phyloP scores from a whole-genome alignment of 2,888 invertebrate species.

The Tenthredo amoena region DNA sequence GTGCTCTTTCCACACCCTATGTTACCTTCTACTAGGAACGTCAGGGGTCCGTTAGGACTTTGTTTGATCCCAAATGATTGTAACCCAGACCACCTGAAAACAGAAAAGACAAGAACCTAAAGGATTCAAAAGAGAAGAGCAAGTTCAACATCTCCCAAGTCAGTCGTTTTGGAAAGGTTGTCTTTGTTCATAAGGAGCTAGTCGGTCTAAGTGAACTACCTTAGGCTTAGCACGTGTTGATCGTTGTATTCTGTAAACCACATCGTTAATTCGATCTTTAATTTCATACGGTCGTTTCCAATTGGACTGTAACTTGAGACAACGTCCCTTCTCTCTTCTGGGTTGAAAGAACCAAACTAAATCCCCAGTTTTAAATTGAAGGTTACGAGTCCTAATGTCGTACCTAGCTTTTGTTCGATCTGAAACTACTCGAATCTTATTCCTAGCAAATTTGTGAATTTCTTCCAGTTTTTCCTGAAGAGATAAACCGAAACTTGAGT shows the following conservation, averaged over 20 bases:
- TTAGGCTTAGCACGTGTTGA: not conserved
- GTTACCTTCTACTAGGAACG: conserved; percentile 6
- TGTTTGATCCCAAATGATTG: not conserved
- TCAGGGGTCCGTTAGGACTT: not conserved
- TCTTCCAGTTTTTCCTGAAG: too few relatives aligned
- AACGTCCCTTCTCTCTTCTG: too few relatives aligned
- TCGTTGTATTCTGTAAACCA: not conserved
- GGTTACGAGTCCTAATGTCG: not conserved
- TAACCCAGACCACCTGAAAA: not conserved
- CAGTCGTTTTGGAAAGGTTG: not conserved
- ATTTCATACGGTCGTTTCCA: conserved; percentile 15
- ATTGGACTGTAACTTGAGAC: not conserved
- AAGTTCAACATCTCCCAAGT: not conserved
- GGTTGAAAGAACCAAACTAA: too few relatives aligned
- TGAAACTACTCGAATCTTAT: too few relatives aligned
- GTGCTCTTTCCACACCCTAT: conserved; percentile 15
- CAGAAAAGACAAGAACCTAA: not conserved
- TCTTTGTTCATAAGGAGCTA: not conserved
- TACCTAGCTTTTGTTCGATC: too few relatives aligned
- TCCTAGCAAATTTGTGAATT: too few relatives aligned
- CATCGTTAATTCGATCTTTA: not conserved
- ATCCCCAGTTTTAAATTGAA: not conserved
- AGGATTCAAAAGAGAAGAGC: too few relatives aligned
- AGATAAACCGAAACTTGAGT: not conserved
- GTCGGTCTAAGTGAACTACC: conserved; percentile 21